A percentile compares a stretch with the other conserved stretches of the same genome.
Evolutionary conservation across 2,888 invertebrate species (phyloP).

Genomic region (Sinelater perroti): DNA sequence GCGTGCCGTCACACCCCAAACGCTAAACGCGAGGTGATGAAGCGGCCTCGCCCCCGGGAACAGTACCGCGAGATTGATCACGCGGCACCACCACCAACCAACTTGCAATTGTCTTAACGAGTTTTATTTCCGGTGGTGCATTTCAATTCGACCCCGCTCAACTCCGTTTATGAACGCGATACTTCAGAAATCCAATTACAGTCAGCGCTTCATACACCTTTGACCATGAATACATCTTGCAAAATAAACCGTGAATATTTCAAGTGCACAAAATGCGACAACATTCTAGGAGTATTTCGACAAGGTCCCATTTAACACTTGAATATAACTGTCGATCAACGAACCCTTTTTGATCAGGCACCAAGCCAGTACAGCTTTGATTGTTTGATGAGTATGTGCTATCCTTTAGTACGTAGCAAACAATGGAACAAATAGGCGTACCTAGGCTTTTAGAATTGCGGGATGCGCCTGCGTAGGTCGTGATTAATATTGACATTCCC

Average conservation of each 20-base stretch:
- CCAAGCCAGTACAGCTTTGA: neutral
- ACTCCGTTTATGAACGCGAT: constrained; percentile 32
- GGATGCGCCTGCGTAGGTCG: constrained; percentile 39
- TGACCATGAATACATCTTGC: too few relatives aligned
- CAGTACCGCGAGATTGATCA: constrained; percentile 41
- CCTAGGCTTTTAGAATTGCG: constrained; percentile 32
- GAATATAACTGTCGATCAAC: too few relatives aligned
- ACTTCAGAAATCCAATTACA: constrained; percentile 39
- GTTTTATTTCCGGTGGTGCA: constrained; percentile 42
- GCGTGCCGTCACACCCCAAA: constrained; percentile 24
- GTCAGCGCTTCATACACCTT: too few relatives aligned
- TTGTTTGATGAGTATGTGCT: constrained; percentile 28
- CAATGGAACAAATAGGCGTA: constrained; percentile 36
- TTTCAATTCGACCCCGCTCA: constrained; percentile 36
- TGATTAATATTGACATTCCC: constrained; percentile 43
- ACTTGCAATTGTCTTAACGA: constrained; percentile 44
- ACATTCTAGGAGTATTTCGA: too few relatives aligned
- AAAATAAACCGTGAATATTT: constrained; percentile 15
- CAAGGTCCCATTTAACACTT: too few relatives aligned
- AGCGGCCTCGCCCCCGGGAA: constrained; percentile 37
- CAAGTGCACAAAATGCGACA: too few relatives aligned
- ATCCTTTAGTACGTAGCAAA: constrained; percentile 33
- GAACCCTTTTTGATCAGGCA: neutral
- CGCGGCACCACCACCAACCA: constrained; percentile 34
- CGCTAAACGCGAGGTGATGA: constrained; percentile 38